These are phyloP conservation scores for Poeciliopsis turneri DNA, from an alignment of 2,797 vertebrate species.

Conservation along the genomic window DNA sequence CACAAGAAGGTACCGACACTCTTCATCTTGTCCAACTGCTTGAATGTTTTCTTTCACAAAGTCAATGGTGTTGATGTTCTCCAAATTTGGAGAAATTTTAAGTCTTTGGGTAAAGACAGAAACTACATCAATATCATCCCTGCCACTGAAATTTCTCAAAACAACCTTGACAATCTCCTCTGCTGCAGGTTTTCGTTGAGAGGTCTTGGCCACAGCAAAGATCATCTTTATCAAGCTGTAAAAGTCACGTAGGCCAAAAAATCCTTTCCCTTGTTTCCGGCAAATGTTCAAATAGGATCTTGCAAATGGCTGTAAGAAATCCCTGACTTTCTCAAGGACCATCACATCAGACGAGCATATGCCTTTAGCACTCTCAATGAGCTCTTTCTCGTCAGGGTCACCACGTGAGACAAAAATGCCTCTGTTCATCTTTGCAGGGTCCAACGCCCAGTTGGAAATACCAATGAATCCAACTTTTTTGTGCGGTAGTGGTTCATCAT, in stretches of 20 bases:
- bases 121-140: constrained; percentile 83
- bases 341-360: constrained; percentile 89
- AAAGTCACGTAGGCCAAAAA: constrained; percentile 96
- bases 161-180: constrained; percentile 83
- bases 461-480: constrained; percentile 97
- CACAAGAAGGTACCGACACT: constrained; percentile 92
- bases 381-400: constrained; percentile 86
- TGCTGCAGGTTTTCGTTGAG: constrained; percentile 72
- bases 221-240: constrained; percentile 98
- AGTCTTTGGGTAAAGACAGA: constrained; percentile 80
- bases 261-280: constrained; percentile 85
- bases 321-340: constrained; percentile 82
- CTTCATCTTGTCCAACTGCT: constrained; percentile 80
- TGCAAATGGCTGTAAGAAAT: constrained; percentile 88
- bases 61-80: constrained; percentile 82
- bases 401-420: constrained; percentile 95
- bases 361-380: constrained; percentile 88
- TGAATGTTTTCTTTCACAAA: constrained; percentile 88
- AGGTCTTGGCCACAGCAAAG: constrained; percentile 82
- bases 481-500: constrained; percentile 90
- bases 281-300: constrained; percentile 85
- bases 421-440: constrained; percentile 98
- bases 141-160: constrained; percentile 94
- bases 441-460: constrained; percentile 98
- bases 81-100: constrained; percentile 59